These are phyloP conservation scores for Cantharis rustica DNA, from an alignment of 2,888 invertebrate genomes.

Conservation along the genomic window DNA sequence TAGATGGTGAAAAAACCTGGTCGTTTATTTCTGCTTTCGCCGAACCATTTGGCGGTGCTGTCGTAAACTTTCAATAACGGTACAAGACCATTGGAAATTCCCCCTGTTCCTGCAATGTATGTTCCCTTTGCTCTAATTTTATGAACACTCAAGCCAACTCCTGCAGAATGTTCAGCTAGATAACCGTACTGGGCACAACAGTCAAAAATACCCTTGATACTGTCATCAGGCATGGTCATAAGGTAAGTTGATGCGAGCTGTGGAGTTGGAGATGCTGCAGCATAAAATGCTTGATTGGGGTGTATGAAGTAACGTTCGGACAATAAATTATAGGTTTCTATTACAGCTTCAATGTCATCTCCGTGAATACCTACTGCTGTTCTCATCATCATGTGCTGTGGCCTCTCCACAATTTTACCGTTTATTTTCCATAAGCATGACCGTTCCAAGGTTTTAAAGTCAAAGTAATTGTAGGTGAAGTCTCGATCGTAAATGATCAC, in stretches of 20 bases:
- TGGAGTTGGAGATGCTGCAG: slow-evolving; percentile 88
- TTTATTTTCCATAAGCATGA: slow-evolving; percentile 93
- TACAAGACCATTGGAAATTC: slow-evolving; percentile 91
- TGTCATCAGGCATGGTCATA: slow-evolving; percentile 92
- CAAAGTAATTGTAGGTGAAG: slow-evolving; percentile 97
- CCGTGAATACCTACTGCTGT: slow-evolving; percentile 96
- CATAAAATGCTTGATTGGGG: slow-evolving; percentile 96
- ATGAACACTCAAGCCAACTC: slow-evolving; percentile 95
- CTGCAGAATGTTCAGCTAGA: slow-evolving; percentile 96
- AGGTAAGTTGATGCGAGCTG: slow-evolving; percentile 96
- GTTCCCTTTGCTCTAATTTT: slow-evolving; percentile 92
- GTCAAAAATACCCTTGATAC: slow-evolving; percentile 93
- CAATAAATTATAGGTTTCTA: slow-evolving; percentile 93
- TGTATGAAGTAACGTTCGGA: slow-evolving; percentile 97
- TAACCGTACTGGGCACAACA: slow-evolving; percentile 91
- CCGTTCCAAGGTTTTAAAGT: slow-evolving; percentile 95
- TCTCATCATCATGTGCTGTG: slow-evolving; percentile 98
- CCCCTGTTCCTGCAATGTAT: slow-evolving; percentile 92
- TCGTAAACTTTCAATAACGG: slow-evolving; percentile 96
- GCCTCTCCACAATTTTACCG: slow-evolving; percentile 92
- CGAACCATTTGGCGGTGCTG: slow-evolving; percentile 94
- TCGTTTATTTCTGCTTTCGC: slow-evolving; percentile 96
- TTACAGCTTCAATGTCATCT: slow-evolving; percentile 88
- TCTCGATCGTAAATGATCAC: slow-evolving; percentile 97
- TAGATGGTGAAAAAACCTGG: slow-evolving; percentile 99